phyloP scores from a whole-genome alignment of 2,113 vertebrate species.

The Excalfactoria chinensis region DNA sequence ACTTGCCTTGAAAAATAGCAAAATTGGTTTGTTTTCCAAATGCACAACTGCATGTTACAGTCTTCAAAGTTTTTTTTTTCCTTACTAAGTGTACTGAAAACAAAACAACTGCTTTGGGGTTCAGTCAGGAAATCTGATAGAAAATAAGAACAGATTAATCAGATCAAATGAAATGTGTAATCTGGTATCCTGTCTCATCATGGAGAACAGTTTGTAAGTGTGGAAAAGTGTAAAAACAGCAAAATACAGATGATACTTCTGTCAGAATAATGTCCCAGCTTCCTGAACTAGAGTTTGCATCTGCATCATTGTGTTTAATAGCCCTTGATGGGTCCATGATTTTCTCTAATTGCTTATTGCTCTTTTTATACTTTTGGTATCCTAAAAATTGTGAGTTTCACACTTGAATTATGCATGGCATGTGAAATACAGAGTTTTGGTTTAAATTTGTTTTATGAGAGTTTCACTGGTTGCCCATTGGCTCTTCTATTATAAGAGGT shows the following conservation, averaged over 20 bases:
- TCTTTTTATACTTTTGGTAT: conserved; percentile 15
- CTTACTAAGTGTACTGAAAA: neutral
- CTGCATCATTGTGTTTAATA: neutral
- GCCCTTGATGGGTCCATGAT: neutral
- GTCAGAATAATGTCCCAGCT: neutral
- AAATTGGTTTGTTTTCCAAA: neutral
- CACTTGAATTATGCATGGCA: conserved; percentile 35
- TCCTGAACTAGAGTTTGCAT: conserved; percentile 7
- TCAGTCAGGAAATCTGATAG: neutral
- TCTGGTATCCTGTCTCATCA: neutral
- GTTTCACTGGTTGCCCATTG: conserved; percentile 37
- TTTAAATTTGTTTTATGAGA: conserved; percentile 8
- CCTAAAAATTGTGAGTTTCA: neutral
- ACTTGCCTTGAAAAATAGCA: neutral
- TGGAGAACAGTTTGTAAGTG: neutral
- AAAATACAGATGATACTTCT: neutral
- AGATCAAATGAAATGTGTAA: neutral
- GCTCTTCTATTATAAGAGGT: neutral
- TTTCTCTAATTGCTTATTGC: conserved; percentile 20
- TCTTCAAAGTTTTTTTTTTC: neutral
- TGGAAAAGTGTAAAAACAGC: neutral
- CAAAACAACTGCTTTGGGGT: neutral
- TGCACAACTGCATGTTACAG: neutral
- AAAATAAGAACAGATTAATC: neutral
- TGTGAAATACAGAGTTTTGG: conserved; percentile 4